phyloP scores from a whole-genome alignment of 2,888 invertebrate genomes.

The Sturmia bella region DNA sequence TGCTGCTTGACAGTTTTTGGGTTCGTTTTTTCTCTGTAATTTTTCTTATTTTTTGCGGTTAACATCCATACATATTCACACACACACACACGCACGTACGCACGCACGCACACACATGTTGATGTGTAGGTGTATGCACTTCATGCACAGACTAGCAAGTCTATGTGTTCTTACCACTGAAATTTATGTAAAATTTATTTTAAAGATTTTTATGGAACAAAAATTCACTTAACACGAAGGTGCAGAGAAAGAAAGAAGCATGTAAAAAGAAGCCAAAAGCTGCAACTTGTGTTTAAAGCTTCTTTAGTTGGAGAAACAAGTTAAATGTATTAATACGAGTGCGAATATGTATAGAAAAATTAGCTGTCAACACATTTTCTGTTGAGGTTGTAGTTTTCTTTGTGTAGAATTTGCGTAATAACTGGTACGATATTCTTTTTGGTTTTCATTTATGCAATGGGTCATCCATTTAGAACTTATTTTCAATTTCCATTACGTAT shows the following conservation, averaged over 20 bases:
- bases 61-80: background rate
- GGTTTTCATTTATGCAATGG: constrained; percentile 1
- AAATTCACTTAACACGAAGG: no score
- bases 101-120: background rate
- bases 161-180: no score
- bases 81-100: background rate
- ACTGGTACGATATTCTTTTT: constrained; percentile 6
- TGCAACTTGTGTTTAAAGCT: background rate
- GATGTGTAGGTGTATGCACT: background rate
- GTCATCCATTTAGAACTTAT: no score
- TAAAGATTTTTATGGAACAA: no score
- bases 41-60: background rate
- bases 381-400: constrained; percentile 57
- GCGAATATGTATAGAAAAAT: constrained; percentile 5
- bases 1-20: constrained; percentile 36
- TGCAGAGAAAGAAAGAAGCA: no score
- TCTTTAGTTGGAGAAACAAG: constrained; percentile 6
- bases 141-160: no score
- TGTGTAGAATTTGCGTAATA: constrained; percentile 2
- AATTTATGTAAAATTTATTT: no score
- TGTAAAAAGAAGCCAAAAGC: no score
- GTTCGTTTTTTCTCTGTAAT: constrained; percentile 1
- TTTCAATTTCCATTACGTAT: no score
- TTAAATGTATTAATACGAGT: constrained; percentile 14
- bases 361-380: constrained; percentile 54